Evolutionary conservation across 1,140 invertebrate species (phyloP).

Genomic region (Monochamus saltuarius): DNA sequence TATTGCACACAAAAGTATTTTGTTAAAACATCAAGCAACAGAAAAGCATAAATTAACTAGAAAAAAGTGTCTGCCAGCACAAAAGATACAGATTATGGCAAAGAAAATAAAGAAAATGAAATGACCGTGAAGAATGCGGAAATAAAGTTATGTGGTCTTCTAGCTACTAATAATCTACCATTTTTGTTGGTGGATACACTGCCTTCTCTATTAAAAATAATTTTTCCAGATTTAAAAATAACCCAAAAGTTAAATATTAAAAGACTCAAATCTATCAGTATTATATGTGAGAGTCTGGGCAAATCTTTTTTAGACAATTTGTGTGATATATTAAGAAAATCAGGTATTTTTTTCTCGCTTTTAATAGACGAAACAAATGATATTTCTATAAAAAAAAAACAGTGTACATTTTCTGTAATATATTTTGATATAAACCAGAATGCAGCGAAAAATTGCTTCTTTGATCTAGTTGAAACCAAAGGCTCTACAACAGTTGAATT

Average conservation of each 20-base stretch:
- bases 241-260: constrained; percentile 13
- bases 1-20: constrained; percentile 6
- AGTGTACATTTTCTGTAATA: no score
- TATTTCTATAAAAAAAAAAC: no score
- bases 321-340: constrained; percentile 1
- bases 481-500: no score
- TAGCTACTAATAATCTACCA: constrained; percentile 19
- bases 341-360: constrained; percentile 20
- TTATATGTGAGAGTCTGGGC: constrained; percentile 15
- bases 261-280: constrained; percentile 16
- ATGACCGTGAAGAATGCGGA: constrained; percentile 9
- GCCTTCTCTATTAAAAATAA: constrained; percentile 5
- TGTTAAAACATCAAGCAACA: background rate
- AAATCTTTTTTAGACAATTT: constrained; percentile 13
- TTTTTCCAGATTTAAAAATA: constrained; percentile 24
- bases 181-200: constrained; percentile 21
- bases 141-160: constrained; percentile 21
- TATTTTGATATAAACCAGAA: no score
- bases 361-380: constrained; percentile 18
- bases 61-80: constrained; percentile 11
- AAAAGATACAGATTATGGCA: constrained; percentile 1
- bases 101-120: background rate
- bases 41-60: constrained; percentile 9
- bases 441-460: no score
- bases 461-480: no score